Evolutionary conservation across 2,113 vertebrate species (phyloP).

Genomic region (Columbina picui): DNA sequence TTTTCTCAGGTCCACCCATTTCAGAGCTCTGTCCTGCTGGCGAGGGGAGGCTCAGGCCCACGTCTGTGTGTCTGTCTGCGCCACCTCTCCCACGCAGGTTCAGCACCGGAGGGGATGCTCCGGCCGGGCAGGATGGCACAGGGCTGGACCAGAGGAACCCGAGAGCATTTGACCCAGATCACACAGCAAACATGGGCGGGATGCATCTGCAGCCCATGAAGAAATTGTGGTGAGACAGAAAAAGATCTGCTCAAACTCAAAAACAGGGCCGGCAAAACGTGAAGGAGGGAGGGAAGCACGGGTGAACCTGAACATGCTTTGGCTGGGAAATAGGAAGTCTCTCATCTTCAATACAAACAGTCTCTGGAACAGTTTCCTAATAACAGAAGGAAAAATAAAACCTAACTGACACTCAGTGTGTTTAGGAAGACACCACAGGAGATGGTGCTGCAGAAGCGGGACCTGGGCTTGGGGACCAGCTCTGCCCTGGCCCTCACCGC

Average conservation of each 20-base stretch:
- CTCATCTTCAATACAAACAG: background rate
- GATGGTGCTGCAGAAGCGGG: background rate
- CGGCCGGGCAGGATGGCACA: too few relatives aligned
- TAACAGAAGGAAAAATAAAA: background rate
- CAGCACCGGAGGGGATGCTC: background rate
- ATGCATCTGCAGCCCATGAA: background rate
- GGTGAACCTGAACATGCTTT: background rate
- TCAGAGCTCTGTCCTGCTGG: background rate
- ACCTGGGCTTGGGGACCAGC: accelerated
- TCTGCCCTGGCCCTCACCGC: background rate
- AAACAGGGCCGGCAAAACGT: background rate
- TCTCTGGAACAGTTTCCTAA: background rate
- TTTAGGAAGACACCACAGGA: accelerated
- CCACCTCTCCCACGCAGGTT: background rate
- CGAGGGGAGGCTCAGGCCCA: background rate
- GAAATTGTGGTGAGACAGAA: background rate
- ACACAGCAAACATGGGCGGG: accelerated
- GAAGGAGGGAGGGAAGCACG: background rate
- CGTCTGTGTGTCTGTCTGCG: background rate
- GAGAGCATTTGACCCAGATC: background rate
- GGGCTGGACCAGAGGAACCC: accelerated
- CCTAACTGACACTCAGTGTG: accelerated
- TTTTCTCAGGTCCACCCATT: background rate
- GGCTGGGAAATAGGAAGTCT: background rate
- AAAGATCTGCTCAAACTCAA: conserved; percentile 39